Percentiles rank a stretch among this genome's conserved stretches.
These are phyloP conservation scores for Halcyon badia DNA, from an alignment of 2,797 vertebrate genomes.

Conservation along the genomic window DNA sequence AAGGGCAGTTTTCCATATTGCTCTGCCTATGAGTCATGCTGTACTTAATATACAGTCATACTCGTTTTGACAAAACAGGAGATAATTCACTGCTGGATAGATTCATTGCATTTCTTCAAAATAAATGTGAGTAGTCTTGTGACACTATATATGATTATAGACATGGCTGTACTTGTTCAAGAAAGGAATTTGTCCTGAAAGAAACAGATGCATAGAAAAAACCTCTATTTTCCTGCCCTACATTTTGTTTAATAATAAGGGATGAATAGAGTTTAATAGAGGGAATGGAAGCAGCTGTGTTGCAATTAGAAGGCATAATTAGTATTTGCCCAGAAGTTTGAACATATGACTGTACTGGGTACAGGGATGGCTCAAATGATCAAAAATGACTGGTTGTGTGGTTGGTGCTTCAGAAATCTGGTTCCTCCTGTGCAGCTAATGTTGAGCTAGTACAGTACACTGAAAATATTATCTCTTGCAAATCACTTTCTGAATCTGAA, in stretches of 20 bases:
- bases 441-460: not conserved
- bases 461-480: conserved; percentile 51
- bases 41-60: not conserved
- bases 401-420: conserved; percentile 5
- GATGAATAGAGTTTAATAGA: conserved; percentile 43
- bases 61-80: conserved; percentile 16
- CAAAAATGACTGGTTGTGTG: conserved; percentile 21
- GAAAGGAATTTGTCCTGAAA: conserved; percentile 42
- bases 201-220: conserved; percentile 38
- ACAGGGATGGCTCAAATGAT: not conserved
- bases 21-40: conserved; percentile 29
- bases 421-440: conserved; percentile 13
- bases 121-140: conserved; percentile 8
- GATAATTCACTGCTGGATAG: conserved; percentile 38
- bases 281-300: conserved; percentile 47
- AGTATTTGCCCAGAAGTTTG: conserved; percentile 46
- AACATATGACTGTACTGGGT: not conserved
- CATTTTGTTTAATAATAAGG: conserved; percentile 52
- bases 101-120: not conserved
- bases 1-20: conserved; percentile 11
- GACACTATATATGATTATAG: conserved; percentile 17
- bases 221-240: conserved; percentile 6
- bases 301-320: conserved; percentile 36
- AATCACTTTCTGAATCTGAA: conserved; percentile 61
- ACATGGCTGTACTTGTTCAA: not conserved